Evolutionary conservation across 2,113 vertebrate species (phyloP), one percentile per base, ranked within the genome.

Genomic region (Oriolus oriolus): DNA sequence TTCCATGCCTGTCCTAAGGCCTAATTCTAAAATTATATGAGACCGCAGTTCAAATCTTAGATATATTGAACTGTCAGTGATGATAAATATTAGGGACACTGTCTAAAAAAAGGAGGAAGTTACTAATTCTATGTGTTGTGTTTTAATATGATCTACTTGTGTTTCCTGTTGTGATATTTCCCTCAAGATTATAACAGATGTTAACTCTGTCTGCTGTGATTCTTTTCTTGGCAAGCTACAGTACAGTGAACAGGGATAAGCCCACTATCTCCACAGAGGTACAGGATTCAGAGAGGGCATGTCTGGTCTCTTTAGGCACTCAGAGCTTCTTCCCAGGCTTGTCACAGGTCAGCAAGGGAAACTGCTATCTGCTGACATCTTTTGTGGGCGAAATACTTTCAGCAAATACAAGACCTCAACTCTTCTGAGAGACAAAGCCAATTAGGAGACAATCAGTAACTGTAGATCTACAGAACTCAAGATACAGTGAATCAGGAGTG

Each of bases 361-460:
- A 16, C 17, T 49, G 27, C 12, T 64, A 1, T 45, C 74, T 83
- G 16, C n/a, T 64, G 44, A 16, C 4, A 9, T 52, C 41, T 23
- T 76, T 19, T 56, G 37, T 44, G 59, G 6, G 16, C 17, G 17
- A 45, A 30, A 33, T 69, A 71, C 44, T 84, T 75, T 53, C 41
- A 76, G 31, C 10, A 86, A 74, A 78, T 45, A 23, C 31, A 54
- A 81, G 54, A 8, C 28, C 69, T 13, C 28, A 42, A 15, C 9
- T 69, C 57, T 59, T 87, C 49, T 42, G 53, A 52, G 92, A 78
- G 28, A 69, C 9, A 93, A 90, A 95, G 60, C 4, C 42, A 61
- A 57, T 75, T 76, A 70, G 24, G 10, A 59, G 9, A 26, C 21
- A 75, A 71, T 66, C 35, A 64, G 16, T 56, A 45, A 9, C 33